Base-by-base conservation (phyloP, 2,888 invertebrate species). In the Acleris emargana region DNA sequence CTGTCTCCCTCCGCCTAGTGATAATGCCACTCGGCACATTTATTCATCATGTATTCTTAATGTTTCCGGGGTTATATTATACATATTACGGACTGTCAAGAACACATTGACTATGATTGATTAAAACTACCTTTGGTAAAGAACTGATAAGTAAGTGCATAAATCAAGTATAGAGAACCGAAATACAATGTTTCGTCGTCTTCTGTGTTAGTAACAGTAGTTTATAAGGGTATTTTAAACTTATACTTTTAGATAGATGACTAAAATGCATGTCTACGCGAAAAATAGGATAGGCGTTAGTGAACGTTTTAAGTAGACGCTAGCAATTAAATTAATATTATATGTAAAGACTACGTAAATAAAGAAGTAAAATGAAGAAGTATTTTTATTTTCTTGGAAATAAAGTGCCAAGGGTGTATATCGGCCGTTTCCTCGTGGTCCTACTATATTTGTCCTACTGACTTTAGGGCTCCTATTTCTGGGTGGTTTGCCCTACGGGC, bases 141-240 rank as follows among this genome's bases (percentile, higher is more conserved):
- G 32, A 28, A 28, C 11, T 32, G 32, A 32, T 25, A 25, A 3
- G 32, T 32, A 32, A 28, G 28, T 28, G 28, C 11, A 32, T 32
- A 32, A 32, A 32, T 32, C 32, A 32, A 13, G 7, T 32, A 32
- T 32, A 32, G 18, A 13, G 13, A 38, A 53, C 42, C 3, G 9
- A 42, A 9, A 9, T 45, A n/a, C 11, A 45, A 45, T 50, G 20
- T 28, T 28, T 7, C 28, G 7, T 28, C 28, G 22, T 18, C 11
- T 53, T 54, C 18, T 16, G 18, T 42, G 17, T 38, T 11, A 28
- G 28, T 28, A 28, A 32, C 32, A n/a, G 38, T 54, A 54, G 42
- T 22, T 18, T 16, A 16, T 54, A 54, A 54, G 54, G 38, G 42
- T 54, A 54, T 54, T 54, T 42, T 54, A 54, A 54, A 42, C 7